Percentiles rank a stretch among this genome's conserved stretches.
Conservation (phyloP, 2,797 vertebrate genomes). For the Sternotherus odoratus region DNA sequence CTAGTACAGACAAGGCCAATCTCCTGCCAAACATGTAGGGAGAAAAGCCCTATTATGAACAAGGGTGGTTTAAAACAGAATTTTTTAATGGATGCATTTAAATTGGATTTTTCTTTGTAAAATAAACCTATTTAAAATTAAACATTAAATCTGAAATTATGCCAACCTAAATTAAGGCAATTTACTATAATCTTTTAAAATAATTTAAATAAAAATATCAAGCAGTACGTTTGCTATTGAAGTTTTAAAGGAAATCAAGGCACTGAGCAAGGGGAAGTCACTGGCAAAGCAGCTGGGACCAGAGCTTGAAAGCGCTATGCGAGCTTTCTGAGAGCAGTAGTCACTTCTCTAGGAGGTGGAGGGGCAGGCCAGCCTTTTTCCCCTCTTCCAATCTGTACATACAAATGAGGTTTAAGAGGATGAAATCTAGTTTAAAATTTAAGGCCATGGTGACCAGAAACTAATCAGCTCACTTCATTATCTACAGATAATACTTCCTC, state of each 20-base stretch:
- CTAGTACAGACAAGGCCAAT: neutral
- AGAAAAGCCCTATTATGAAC: neutral
- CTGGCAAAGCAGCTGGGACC: neutral
- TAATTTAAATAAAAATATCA: neutral
- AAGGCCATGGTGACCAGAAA: neutral
- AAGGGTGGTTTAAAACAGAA: neutral
- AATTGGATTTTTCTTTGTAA: neutral
- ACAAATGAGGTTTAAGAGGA: neutral
- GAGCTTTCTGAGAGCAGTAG: neutral
- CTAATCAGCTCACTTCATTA: neutral
- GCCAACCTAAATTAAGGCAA: neutral
- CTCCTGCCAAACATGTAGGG: neutral
- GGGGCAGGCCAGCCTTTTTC: neutral
- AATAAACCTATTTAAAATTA: neutral
- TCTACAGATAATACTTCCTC: neutral
- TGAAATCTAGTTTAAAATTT: neutral
- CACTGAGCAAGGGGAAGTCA: neutral
- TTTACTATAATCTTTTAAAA: neutral
- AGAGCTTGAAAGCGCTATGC: neutral
- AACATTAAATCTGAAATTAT: neutral
- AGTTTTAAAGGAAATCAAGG: neutral
- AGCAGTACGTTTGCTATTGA: neutral
- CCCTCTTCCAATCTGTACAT: neutral
- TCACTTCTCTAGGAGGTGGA: neutral
- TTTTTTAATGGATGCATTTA: neutral